phyloP scores from a whole-genome alignment of 2,888 invertebrate species.

The Lasioglossum zephyrum region DNA sequence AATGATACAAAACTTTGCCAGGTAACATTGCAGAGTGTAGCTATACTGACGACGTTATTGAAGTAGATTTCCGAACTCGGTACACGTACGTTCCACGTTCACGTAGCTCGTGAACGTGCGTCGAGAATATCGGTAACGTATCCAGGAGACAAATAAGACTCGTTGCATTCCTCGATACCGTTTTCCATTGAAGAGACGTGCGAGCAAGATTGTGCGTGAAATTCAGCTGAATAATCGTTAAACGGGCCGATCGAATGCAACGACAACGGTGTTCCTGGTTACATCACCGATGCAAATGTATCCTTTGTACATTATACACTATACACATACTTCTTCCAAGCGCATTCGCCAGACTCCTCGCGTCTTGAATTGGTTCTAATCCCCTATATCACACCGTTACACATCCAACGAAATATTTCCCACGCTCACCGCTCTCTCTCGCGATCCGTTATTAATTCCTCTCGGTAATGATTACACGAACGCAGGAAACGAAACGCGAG shows the following conservation, averaged over 20 bases:
- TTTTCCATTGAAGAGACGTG: neutral
- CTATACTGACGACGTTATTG: conserved; percentile 38
- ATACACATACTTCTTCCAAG: conserved; percentile 25
- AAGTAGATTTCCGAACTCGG: conserved; percentile 32
- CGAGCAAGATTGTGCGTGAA: conserved; percentile 3
- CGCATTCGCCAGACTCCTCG: conserved; percentile 7
- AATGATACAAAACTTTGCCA: conserved; percentile 67
- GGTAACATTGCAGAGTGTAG: conserved; percentile 61
- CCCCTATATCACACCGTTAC: conserved; percentile 48
- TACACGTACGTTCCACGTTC: conserved; percentile 6
- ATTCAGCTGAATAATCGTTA: neutral
- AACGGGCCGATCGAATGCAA: neutral
- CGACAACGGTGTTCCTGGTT: conserved; percentile 2
- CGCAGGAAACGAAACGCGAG: conserved; percentile 9
- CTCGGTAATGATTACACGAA: conserved; percentile 5
- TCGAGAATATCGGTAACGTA: conserved; percentile 20
- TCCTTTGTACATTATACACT: conserved; percentile 14
- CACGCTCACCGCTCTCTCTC: neutral
- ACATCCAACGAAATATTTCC: conserved; percentile 5
- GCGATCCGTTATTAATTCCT: neutral
- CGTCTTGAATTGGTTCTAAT: conserved; percentile 27
- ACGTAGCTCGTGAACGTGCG: neutral
- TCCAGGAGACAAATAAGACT: neutral
- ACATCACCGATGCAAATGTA: conserved; percentile 10
- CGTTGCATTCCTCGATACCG: neutral